Conservation (phyloP, 2,888 invertebrate genomes). For the Luperina testacea region DNA sequence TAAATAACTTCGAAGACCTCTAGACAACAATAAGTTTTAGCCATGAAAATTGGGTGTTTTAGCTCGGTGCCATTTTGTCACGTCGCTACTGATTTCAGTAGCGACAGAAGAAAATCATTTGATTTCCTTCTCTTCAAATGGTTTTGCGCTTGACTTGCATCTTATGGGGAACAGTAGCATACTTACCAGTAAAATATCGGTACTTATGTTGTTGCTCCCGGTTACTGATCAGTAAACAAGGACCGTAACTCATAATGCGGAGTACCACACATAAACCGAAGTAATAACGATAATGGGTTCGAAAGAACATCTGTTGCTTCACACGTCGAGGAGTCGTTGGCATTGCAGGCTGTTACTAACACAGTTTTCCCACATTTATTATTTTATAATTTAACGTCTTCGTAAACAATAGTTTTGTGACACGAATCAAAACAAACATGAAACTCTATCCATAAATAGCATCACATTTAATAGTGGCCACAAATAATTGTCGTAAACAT, state of each 20-base stretch:
- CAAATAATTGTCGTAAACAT: conserved; percentile 44
- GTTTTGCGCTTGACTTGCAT: conserved; percentile 12
- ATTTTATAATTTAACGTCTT: conserved; percentile 8
- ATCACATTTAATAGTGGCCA: conserved; percentile 47
- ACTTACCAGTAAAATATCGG: conserved; percentile 17
- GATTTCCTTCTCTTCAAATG: conserved; percentile 12
- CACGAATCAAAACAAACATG: conserved; percentile 44
- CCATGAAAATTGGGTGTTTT: conserved; percentile 26
- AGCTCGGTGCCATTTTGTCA: neutral
- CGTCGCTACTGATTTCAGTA: neutral
- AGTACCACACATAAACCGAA: conserved; percentile 64
- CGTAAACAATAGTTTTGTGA: conserved; percentile 17
- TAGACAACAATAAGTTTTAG: conserved; percentile 18
- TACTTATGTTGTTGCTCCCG: conserved; percentile 35
- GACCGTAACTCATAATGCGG: conserved; percentile 42
- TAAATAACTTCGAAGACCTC: conserved; percentile 13
- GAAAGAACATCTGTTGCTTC: conserved; percentile 81
- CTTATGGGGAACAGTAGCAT: conserved; percentile 15
- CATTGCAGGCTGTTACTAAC: conserved; percentile 60
- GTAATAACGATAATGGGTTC: conserved; percentile 80
- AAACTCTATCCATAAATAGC: conserved; percentile 36
- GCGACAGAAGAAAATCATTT: neutral
- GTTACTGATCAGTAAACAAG: conserved; percentile 46
- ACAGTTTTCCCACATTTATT: conserved; percentile 32
- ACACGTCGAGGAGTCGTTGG: conserved; percentile 75